These are phyloP conservation scores for Limnephilus rhombicus DNA, from an alignment of 2,888 invertebrate species.

Conservation along the genomic window DNA sequence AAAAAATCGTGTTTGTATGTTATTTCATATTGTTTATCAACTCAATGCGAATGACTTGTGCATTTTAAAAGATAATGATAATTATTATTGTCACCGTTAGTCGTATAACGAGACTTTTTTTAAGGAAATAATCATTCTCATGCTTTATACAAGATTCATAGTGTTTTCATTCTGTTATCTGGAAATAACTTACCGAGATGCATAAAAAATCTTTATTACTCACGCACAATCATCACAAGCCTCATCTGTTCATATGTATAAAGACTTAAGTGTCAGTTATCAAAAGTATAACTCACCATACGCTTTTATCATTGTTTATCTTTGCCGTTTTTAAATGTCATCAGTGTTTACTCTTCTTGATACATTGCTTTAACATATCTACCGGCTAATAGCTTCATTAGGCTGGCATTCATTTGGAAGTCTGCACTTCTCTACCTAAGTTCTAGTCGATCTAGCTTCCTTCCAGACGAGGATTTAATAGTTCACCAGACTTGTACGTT, in stretches of 20 bases:
- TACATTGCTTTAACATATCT: neutral
- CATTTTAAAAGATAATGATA: neutral
- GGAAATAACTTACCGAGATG: neutral
- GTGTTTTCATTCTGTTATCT: neutral
- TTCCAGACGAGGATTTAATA: neutral
- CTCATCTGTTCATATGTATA: neutral
- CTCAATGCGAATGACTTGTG: neutral
- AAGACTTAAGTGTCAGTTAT: neutral
- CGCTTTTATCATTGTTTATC: neutral
- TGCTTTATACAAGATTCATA: neutral
- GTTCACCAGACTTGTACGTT: neutral
- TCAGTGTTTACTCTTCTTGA: neutral
- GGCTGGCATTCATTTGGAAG: neutral
- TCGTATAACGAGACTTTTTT: neutral
- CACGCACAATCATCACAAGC: neutral
- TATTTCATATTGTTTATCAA: neutral
- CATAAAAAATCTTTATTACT: neutral
- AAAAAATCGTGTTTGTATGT: too few relatives aligned
- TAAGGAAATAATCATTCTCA: too few relatives aligned
- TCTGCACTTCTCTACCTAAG: neutral
- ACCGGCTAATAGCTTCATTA: neutral
- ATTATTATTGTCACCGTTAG: neutral
- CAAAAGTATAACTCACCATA: neutral
- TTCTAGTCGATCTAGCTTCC: neutral
- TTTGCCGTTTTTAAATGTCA: neutral